Evolutionary conservation across 1,140 invertebrate species (phyloP).

Genomic region (Platorchestia sp.): DNA sequence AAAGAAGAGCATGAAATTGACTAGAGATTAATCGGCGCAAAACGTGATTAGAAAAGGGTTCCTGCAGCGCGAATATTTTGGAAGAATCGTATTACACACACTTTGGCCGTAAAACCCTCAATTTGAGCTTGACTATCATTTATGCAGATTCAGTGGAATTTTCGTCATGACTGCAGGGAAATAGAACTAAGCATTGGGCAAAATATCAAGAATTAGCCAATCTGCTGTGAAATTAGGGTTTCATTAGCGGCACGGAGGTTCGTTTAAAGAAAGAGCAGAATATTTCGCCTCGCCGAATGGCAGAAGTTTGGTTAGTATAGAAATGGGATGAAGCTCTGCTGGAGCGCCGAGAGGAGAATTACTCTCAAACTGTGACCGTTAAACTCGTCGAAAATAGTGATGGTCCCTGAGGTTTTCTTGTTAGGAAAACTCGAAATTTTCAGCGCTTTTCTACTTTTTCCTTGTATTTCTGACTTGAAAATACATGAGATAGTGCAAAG

Average conservation of each 20-base stretch:
- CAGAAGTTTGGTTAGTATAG: neutral
- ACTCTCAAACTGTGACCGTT: neutral
- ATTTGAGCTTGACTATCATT: neutral
- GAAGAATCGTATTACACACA: conserved; percentile 18
- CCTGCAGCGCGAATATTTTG: conserved; percentile 16
- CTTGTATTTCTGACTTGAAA: neutral
- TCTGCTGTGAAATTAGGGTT: neutral
- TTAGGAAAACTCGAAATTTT: neutral
- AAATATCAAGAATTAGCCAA: conserved; percentile 10
- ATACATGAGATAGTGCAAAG: neutral
- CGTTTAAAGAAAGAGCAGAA: neutral
- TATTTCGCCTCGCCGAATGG: neutral
- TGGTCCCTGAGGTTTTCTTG: neutral
- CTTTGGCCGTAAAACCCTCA: neutral
- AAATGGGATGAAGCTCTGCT: neutral
- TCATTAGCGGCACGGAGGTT: neutral
- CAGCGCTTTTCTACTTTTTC: neutral
- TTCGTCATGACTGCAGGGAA: neutral
- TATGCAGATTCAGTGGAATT: neutral
- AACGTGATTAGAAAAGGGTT: conserved; percentile 33
- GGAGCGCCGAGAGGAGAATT: neutral
- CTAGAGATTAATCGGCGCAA: conserved; percentile 51
- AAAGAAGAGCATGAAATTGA: conserved; percentile 55
- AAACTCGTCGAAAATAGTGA: neutral
- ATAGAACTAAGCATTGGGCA: neutral